These are phyloP conservation scores for Drosophila albomicans DNA, from an alignment of 1,140 invertebrate species.

Conservation along the genomic window DNA sequence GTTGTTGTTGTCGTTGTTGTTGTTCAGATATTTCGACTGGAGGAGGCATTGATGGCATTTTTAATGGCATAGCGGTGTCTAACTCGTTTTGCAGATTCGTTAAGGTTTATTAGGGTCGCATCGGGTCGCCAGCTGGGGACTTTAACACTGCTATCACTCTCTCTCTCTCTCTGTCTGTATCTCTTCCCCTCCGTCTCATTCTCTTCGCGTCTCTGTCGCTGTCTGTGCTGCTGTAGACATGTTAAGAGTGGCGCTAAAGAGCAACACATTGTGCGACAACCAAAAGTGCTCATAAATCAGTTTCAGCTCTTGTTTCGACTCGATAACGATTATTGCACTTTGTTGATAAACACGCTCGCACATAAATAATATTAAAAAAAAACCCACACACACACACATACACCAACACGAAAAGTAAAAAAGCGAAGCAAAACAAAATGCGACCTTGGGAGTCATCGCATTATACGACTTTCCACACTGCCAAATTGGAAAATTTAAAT, in stretches of 20 bases:
- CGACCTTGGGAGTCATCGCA: constrained; percentile 19
- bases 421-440: too few species aligned
- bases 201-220: background rate
- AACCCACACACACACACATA: too few species aligned
- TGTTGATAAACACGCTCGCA: constrained; percentile 24
- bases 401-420: too few species aligned
- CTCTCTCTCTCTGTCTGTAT: constrained; percentile 10
- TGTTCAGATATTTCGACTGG: background rate
- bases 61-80: constrained; percentile 70
- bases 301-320: constrained; percentile 58
- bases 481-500: constrained; percentile 30
- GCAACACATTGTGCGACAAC: constrained; percentile 48
- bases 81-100: constrained; percentile 57
- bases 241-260: constrained; percentile 57
- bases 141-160: background rate
- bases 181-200: background rate
- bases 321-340: constrained; percentile 75
- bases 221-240: constrained; percentile 41
- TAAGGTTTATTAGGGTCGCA: constrained; percentile 52
- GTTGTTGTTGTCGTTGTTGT: background rate
- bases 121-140: constrained; percentile 30
- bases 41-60: constrained; percentile 68
- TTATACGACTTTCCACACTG: constrained; percentile 10
- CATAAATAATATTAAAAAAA: constrained; percentile 19
- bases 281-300: constrained; percentile 67